Evolutionary conservation across 92 coral and sea anemone genomes (phyloP).

Genomic region (Phenganax marumi): DNA sequence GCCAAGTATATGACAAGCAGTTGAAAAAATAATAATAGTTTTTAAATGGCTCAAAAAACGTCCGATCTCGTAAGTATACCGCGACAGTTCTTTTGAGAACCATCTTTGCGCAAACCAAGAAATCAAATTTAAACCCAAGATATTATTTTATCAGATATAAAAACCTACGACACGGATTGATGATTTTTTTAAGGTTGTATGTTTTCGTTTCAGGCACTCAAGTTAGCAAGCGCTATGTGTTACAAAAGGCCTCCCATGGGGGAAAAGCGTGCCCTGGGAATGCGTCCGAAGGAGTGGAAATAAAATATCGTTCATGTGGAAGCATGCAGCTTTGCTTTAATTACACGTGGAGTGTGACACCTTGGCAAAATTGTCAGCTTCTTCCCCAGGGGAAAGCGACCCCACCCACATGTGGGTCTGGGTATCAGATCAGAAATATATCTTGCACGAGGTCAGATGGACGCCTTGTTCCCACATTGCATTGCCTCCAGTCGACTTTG

Average conservation of each 20-base stretch:
- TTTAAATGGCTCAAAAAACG: too few relatives aligned
- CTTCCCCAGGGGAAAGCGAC: conserved; percentile 4
- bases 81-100: too few relatives aligned
- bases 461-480: neutral
- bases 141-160: too few relatives aligned
- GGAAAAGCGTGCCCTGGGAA: neutral
- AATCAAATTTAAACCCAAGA: too few relatives aligned
- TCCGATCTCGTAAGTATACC: too few relatives aligned
- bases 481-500: neutral
- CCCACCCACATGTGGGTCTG: conserved; percentile 16
- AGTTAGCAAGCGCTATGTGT: conserved; percentile 6
- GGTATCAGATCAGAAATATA: conserved; percentile 27
- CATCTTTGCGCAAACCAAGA: too few relatives aligned
- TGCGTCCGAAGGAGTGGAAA: neutral
- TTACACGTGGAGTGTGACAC: conserved; percentile 5
- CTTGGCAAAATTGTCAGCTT: conserved; percentile 8
- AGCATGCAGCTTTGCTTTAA: conserved; percentile 10
- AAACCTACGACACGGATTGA: too few relatives aligned
- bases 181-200: too few relatives aligned
- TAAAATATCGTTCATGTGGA: neutral
- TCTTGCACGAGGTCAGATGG: conserved; percentile 32
- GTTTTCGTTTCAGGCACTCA: neutral
- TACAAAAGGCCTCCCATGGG: neutral
- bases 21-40: too few relatives aligned
- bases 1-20: too few relatives aligned